These are phyloP conservation scores for Leptoteleia sp. DNA, from an alignment of 1,140 invertebrate species.

Conservation along the genomic window DNA sequence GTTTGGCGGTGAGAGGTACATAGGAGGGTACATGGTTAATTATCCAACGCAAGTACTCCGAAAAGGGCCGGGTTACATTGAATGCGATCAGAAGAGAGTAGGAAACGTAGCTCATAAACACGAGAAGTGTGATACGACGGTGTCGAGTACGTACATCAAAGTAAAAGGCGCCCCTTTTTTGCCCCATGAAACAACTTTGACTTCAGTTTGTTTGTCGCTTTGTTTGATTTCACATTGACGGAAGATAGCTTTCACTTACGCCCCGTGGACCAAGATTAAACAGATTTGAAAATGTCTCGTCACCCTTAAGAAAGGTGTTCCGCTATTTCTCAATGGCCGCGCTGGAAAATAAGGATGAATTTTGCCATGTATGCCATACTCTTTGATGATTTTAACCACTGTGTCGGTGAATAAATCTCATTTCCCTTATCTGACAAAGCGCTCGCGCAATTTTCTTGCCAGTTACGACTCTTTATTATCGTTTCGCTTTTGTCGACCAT, in stretches of 20 bases:
- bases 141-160: constrained; percentile 75
- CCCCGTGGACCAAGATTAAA: constrained; percentile 79
- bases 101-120: constrained; percentile 73
- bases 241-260: constrained; percentile 81
- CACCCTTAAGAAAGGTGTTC: constrained; percentile 60
- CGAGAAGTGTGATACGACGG: constrained; percentile 74
- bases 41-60: constrained; percentile 73
- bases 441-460: neutral
- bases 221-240: constrained; percentile 80
- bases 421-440: constrained; percentile 33
- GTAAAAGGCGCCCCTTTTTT: constrained; percentile 66
- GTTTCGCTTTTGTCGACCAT: neutral
- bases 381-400: constrained; percentile 55
- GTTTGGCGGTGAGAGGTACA: constrained; percentile 53
- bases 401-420: constrained; percentile 23
- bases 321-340: constrained; percentile 38
- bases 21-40: constrained; percentile 72
- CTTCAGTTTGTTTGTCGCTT: constrained; percentile 79
- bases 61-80: constrained; percentile 63
- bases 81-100: constrained; percentile 68
- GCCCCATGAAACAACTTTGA: constrained; percentile 72
- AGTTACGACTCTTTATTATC: constrained; percentile 17
- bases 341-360: constrained; percentile 53
- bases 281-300: constrained; percentile 80
- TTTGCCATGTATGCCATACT: constrained; percentile 34